Base-by-base conservation (phyloP, 2,888 invertebrate species). In the Volucella zonaria region DNA sequence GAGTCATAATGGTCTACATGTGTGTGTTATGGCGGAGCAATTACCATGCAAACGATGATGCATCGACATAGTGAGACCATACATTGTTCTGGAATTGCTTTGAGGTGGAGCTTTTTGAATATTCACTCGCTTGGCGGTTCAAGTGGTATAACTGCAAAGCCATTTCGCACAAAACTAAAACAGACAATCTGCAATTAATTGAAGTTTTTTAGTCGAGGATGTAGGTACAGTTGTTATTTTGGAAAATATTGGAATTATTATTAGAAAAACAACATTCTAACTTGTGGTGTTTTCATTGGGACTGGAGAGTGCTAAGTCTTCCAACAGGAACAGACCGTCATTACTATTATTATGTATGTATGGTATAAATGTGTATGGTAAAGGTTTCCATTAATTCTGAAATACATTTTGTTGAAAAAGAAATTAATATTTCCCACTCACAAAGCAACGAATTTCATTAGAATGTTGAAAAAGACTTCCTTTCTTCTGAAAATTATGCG, bases 71-170 rank as follows among this genome's bases (percentile, higher is more conserved):
- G 14, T 11, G 64, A 38, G 40, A n/a, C 42, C 42, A 56, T 66
- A 49, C 40, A 42, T 56, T 47, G 40, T 45, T 47, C 56, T 10
- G 71, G 56, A 71, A 77, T 73, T 73, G 77, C 73, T 73, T 68
- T 62, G 67, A 42, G 54, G 54, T 67, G 62, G 77, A 82, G 62
- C 78, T 77, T 78, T 73, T 77, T 82, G 82, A 82, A 77, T 66
- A 77, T 77, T 77, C 62, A 78, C 67, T 82, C 73, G 73, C 71
- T 73, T 56, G 73, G 62, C 62, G 77, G 78, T 77, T 67, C 77
- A 66, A 67, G 61, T 58, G 73, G 67, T 45, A 56, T 62, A 67
- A 68, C 73, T 67, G 49, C 71, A 82, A 67, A 77, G 38, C 77
- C 67, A 62, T 56, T 77, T 51, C 43, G 67, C 68, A 23, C 3